phyloP scores from a whole-genome alignment of 2,797 vertebrate genomes.

The Crenuchus spilurus region DNA sequence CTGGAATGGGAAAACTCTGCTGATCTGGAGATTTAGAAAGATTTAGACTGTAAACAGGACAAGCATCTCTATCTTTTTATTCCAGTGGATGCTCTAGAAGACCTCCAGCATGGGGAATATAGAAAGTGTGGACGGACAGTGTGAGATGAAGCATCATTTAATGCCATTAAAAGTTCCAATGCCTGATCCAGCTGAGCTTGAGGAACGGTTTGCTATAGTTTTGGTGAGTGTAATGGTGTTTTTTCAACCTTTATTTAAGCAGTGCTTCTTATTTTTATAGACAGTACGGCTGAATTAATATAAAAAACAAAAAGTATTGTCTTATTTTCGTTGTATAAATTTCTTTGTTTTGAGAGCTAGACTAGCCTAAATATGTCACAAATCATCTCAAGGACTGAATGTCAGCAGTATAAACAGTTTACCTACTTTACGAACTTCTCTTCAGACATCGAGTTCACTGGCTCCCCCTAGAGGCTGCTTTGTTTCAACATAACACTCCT shows the following conservation, averaged over 20 bases:
- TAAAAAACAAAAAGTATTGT: too few species aligned
- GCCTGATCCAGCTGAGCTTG: conserved; percentile 93
- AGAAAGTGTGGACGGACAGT: conserved; percentile 88
- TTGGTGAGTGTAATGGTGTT: conserved; percentile 86
- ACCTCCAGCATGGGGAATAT: conserved; percentile 85
- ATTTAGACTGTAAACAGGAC: not conserved
- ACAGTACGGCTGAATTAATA: too few species aligned
- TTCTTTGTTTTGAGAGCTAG: too few species aligned
- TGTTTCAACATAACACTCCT: not conserved
- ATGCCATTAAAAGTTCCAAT: conserved; percentile 93
- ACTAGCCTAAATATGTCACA: too few species aligned
- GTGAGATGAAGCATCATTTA: conserved; percentile 84
- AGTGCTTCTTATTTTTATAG: too few species aligned
- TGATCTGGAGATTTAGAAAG: conserved; percentile 37
- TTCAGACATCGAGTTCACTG: too few species aligned
- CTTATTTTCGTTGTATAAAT: too few species aligned
- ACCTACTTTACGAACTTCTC: not conserved
- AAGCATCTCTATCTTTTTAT: not conserved
- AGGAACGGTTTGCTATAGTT: conserved; percentile 95
- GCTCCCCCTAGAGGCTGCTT: not conserved
- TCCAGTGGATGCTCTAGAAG: conserved; percentile 28
- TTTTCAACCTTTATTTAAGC: too few species aligned
- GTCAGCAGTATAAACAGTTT: too few species aligned
- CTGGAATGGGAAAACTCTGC: conserved; percentile 41
- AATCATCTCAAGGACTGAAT: too few species aligned